Evolutionary conservation across 2,888 invertebrate genomes (phyloP).

Genomic region (Cryptosula pallasiana): DNA sequence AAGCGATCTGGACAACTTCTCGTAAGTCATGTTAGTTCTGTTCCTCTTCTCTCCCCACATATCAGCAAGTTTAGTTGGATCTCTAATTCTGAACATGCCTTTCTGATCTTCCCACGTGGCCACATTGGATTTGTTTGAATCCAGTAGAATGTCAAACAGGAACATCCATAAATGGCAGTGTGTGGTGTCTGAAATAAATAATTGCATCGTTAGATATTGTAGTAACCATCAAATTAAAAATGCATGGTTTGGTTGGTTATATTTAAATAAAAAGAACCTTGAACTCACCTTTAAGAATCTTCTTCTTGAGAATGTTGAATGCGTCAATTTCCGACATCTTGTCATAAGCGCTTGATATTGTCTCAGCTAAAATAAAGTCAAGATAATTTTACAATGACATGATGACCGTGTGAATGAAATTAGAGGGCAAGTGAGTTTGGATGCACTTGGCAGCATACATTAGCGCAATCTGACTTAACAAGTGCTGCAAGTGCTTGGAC

Average conservation of each 20-base stretch:
- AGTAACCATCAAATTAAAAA: no score
- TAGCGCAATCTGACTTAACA: no score
- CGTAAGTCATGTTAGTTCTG: slow-evolving; percentile 27
- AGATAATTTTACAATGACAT: no score
- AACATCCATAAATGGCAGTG: slow-evolving; percentile 28
- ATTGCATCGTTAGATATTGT: no score
- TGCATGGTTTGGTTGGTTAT: no score
- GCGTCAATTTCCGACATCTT: slow-evolving; percentile 21
- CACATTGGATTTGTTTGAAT: slow-evolving; percentile 23
- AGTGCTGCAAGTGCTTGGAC: no score
- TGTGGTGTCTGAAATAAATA: not conserved
- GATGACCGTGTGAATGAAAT: no score
- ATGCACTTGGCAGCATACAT: no score
- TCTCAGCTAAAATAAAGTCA: no score
- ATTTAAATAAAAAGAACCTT: not conserved
- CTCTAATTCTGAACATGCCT: slow-evolving; percentile 26
- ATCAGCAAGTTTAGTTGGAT: slow-evolving; percentile 24
- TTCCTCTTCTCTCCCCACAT: slow-evolving; percentile 27
- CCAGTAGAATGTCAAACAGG: slow-evolving; percentile 25
- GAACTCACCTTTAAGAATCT: slow-evolving; percentile 16
- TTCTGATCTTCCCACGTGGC: slow-evolving; percentile 27
- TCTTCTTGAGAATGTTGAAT: slow-evolving; percentile 23
- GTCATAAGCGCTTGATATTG: slow-evolving; percentile 21
- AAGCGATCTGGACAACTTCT: slow-evolving; percentile 28
- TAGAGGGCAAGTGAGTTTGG: no score